phyloP scores from a whole-genome alignment of 1,140 invertebrate genomes.

The Drosophila repletoides region DNA sequence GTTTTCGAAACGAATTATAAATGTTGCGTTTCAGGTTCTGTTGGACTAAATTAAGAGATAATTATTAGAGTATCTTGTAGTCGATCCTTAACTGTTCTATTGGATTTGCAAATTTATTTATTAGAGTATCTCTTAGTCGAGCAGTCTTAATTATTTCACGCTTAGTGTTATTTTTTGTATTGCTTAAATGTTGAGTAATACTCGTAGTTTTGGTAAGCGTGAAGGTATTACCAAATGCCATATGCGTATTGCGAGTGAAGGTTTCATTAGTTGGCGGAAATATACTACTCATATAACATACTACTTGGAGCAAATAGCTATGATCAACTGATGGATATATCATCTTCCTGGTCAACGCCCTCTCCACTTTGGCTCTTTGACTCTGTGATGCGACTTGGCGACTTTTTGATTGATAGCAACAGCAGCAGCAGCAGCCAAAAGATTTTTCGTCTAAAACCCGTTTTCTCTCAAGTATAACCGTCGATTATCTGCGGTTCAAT shows the following conservation, averaged over 20 bases:
- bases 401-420: conserved; percentile 66
- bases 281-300: not conserved
- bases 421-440: conserved; percentile 3
- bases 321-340: conserved; percentile 26
- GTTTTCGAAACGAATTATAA: too few species aligned
- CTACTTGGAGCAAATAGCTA: not conserved
- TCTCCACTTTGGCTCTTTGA: conserved; percentile 9
- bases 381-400: conserved; percentile 33
- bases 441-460: conserved; percentile 61
- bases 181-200: conserved; percentile 28
- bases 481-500: conserved; percentile 73
- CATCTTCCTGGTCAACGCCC: conserved; percentile 38
- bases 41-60: too few species aligned
- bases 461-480: conserved; percentile 53
- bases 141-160: too few species aligned
- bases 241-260: conserved; percentile 13
- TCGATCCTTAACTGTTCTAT: too few species aligned
- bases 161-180: conserved; percentile 3
- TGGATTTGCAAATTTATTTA: too few species aligned
- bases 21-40: too few species aligned
- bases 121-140: too few species aligned
- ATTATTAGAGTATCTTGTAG: too few species aligned
- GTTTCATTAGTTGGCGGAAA: conserved; percentile 31
- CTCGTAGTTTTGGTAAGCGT: conserved; percentile 10
- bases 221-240: conserved; percentile 41